phyloP scores from a whole-genome alignment of 2,797 vertebrate genomes.

The Carcharodon carcharias region DNA sequence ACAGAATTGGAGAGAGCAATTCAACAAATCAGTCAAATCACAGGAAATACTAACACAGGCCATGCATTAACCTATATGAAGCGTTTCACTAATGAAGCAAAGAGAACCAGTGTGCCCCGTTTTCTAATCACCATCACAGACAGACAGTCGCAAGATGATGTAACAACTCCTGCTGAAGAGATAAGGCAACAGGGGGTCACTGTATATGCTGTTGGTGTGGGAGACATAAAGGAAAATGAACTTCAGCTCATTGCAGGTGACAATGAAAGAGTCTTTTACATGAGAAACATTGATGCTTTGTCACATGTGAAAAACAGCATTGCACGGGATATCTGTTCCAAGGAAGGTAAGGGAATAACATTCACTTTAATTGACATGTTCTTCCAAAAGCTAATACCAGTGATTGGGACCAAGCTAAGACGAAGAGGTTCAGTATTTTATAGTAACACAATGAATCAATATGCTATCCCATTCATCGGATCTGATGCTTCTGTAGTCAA shows the following conservation, averaged over 20 bases:
- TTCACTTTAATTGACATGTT: background rate
- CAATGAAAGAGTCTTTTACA: slow-evolving; percentile 52
- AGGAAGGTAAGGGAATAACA: slow-evolving; percentile 47
- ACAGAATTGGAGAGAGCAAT: slow-evolving; percentile 48
- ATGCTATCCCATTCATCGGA: no score
- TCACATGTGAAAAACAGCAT: slow-evolving; percentile 47
- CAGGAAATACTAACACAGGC: slow-evolving; percentile 42
- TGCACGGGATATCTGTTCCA: slow-evolving; percentile 51
- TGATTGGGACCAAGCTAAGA: no score
- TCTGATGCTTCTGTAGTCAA: no score
- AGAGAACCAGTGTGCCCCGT: slow-evolving; percentile 40
- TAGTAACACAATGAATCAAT: no score
- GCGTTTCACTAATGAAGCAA: slow-evolving; percentile 43
- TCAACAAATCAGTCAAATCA: slow-evolving; percentile 49
- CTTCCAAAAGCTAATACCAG: background rate
- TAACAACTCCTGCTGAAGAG: slow-evolving; percentile 43
- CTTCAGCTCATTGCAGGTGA: slow-evolving; percentile 54
- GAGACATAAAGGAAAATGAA: slow-evolving; percentile 44
- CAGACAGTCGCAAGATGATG: slow-evolving; percentile 46
- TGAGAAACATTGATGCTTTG: slow-evolving; percentile 53
- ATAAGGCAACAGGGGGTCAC: slow-evolving; percentile 51
- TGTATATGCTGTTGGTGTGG: slow-evolving; percentile 53
- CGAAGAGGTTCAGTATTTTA: no score
- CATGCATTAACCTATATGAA: slow-evolving; percentile 47
- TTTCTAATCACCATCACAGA: slow-evolving; percentile 50